Evolutionary conservation across 2,113 vertebrate species (phyloP), one percentile per base, ranked within the genome.

Genomic region (Nerophis ophidion): DNA sequence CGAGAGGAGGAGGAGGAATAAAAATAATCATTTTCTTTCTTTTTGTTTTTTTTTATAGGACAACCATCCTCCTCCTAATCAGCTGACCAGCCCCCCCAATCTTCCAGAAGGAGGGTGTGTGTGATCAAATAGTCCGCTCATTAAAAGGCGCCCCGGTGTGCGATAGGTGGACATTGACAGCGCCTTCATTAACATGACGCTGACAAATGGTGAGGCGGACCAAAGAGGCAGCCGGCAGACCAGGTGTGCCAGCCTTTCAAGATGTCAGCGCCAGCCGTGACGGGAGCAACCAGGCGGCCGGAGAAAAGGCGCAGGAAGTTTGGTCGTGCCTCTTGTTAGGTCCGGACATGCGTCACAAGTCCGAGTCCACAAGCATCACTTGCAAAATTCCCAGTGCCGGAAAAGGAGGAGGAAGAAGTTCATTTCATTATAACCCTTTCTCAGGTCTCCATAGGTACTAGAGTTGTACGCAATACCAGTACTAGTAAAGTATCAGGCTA

Each of bases 121-220:
- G 19, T 79, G 80, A 92, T 91, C 87, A 92, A 91, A 91, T 88
- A 84, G 78, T 70, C 64, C 75, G 81, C 85, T 89, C 88, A 88
- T 91, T 91, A 90, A 89, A 90, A 89, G 81, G 85, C 86, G 61
- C 84, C 88, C 85, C 67, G 52, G 85, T 80, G 86, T 81, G 84
- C 68, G 19, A 69, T 61, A 59, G 66, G 72, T 77, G 81, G 84
- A 81, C 84, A 82, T 79, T 83, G 86, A 89, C 83, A 72, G 81
- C 75, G 81, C 71, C 81, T 88, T 91, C 89, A 91, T 91, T 91
- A 90, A 89, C 86, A 87, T 87, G 84, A 71, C 77, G 80, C 76
- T 86, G 86, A 90, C 87, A 89, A 91, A 91, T 87, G 89, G 88
- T 90, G 88, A 90, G 70, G 81, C 81, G 86, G 82, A 88, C 84